phyloP scores from a whole-genome alignment of 2,797 vertebrate genomes.

The Emys orbicularis region DNA sequence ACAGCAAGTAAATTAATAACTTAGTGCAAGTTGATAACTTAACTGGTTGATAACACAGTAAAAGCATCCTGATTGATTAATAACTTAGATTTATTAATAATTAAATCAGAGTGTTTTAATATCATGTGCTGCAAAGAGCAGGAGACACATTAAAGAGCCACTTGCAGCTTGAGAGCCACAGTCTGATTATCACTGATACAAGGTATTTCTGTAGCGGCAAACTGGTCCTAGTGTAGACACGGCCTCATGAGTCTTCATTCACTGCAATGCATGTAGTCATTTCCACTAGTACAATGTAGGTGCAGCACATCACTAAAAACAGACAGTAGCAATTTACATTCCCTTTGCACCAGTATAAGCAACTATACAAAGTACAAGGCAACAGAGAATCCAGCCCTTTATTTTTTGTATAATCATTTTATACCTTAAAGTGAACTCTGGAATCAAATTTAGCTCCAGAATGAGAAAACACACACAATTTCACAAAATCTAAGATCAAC shows the following conservation, averaged over 20 bases:
- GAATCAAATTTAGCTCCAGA: not conserved
- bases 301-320: not conserved
- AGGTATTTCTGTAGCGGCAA: not conserved
- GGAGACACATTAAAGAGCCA: not conserved
- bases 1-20: not conserved
- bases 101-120: too few relatives aligned
- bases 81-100: too few relatives aligned
- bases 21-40: not conserved
- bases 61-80: too few relatives aligned
- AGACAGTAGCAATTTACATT: conserved; percentile 3
- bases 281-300: conserved; percentile 16
- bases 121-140: not conserved
- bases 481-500: not conserved
- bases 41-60: not conserved
- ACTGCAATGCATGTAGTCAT: not conserved
- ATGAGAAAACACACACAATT: not conserved
- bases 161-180: not conserved
- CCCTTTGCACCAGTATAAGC: not conserved
- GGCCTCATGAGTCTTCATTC: not conserved
- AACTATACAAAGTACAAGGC: not conserved
- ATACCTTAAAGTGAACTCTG: not conserved
- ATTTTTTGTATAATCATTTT: not conserved
- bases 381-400: not conserved
- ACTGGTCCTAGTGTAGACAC: not conserved
- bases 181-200: not conserved